These are phyloP conservation scores for Melanocharis versteri DNA, from an alignment of 2,113 vertebrate genomes.

Conservation along the genomic window DNA sequence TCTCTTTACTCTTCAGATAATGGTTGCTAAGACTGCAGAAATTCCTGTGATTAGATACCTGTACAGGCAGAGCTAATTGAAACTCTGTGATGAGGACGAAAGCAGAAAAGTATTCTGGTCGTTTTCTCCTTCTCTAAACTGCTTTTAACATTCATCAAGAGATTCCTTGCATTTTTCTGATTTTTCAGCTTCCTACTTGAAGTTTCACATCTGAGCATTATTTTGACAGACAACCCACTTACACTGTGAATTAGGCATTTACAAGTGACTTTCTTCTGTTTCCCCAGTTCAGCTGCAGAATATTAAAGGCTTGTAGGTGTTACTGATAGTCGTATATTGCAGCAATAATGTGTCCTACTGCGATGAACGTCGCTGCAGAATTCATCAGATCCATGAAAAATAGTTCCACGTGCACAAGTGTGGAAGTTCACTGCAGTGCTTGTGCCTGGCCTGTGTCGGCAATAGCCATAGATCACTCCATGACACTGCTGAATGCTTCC, in stretches of 20 bases:
- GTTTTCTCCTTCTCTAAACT: background rate
- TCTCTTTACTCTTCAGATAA: background rate
- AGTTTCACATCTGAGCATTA: background rate
- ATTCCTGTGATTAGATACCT: background rate
- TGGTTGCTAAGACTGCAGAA: background rate
- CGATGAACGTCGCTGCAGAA: background rate
- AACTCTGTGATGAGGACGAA: background rate
- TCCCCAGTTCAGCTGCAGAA: background rate
- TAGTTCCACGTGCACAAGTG: background rate
- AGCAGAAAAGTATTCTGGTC: background rate
- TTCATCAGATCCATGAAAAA: slow-evolving; percentile 11
- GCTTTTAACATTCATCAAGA: background rate
- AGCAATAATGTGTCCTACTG: background rate
- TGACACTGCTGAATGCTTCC: background rate
- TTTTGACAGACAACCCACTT: background rate
- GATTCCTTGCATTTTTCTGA: background rate
- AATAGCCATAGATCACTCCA: background rate
- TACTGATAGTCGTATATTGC: background rate
- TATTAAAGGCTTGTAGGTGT: slow-evolving; percentile 40
- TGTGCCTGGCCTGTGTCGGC: background rate
- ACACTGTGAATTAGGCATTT: background rate
- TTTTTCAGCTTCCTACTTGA: background rate
- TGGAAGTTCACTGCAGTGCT: background rate
- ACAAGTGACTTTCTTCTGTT: slow-evolving; percentile 13
- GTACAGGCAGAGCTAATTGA: slow-evolving; percentile 9